Conservation (phyloP, 1,140 invertebrate species). For the Orchesella cincta region DNA sequence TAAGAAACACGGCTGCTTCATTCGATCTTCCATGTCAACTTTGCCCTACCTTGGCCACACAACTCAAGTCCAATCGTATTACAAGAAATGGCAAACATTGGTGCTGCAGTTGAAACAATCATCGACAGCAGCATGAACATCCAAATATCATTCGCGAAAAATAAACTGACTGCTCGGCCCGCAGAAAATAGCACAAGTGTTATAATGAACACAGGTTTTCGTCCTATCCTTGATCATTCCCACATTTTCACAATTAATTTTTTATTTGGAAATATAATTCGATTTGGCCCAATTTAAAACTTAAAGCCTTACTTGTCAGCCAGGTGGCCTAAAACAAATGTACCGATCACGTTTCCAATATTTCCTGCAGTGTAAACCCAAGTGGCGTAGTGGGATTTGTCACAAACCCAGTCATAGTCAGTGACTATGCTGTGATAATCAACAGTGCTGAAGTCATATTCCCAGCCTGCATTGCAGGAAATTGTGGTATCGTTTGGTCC, state of each 20-base stretch:
- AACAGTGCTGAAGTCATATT: slow-evolving; percentile 34
- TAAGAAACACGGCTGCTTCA: no score
- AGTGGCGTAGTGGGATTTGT: slow-evolving; percentile 38
- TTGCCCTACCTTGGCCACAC: not conserved
- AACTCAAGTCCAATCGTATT: not conserved
- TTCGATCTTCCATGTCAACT: no score
- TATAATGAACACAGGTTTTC: slow-evolving; percentile 49
- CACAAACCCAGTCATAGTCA: slow-evolving; percentile 47
- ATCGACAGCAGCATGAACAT: slow-evolving; percentile 33
- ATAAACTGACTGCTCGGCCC: slow-evolving; percentile 40
- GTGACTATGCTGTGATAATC: not conserved
- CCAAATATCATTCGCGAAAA: slow-evolving; percentile 25
- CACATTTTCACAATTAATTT: not conserved
- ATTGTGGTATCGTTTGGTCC: no score
- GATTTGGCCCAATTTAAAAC: no score
- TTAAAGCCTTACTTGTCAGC: slow-evolving; percentile 43
- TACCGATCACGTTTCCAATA: slow-evolving; percentile 40
- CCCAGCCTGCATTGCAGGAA: slow-evolving; percentile 40
- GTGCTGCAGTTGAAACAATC: slow-evolving; percentile 43
- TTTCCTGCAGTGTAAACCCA: slow-evolving; percentile 33
- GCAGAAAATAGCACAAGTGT: slow-evolving; percentile 38
- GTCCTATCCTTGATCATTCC: no score
- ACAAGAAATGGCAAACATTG: slow-evolving; percentile 36
- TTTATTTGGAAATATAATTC: no score
- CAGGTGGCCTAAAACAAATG: slow-evolving; percentile 40